Base-by-base conservation (phyloP, 2,113 vertebrate species). In the Bubo blakistoni region DNA sequence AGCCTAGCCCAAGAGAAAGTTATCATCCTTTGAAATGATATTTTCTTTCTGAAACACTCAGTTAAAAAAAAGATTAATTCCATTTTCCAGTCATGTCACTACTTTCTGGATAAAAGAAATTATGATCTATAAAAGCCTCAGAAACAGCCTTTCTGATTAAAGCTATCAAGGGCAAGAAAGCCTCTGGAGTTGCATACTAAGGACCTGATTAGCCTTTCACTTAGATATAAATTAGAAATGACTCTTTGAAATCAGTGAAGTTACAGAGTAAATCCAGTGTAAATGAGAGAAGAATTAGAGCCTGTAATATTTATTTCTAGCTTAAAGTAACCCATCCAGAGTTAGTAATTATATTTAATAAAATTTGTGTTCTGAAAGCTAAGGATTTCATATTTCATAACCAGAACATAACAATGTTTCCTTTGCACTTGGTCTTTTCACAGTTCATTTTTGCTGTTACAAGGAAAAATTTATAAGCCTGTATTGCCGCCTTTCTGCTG, bases 391-490 rank as follows among this genome's bases (percentile, higher is more conserved):
- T 97, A 95, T 97, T 97, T 96, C 97, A 88, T 94, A 95, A 95
- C 83, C 80, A 96, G 86, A 96, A 94, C 86, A 90, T 98, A 98
- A 98, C 94, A 82, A 67, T 94, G 84, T 97, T 97, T 92, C 67
- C 92, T 98, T 96, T 98, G 97, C 98, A 90, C 87, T 98, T 94
- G 97, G 97, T 97, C 86, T 96, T 97, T 97, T 97, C 97, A 93
- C 98, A 99, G 99, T 99, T 97, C 99, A 99, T 98, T 99, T 99
- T 98, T 99, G 98, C 98, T 98, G 98, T 93, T 99, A 99, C 98
- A 99, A 99, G 84, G 99, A 99, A 97, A 99, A 98, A 98, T 99
- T 99, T 98, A 99, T 99, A 98, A 98, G 98, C 94, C 98, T 99
- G 89, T 99, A 99, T 98, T 99, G 99, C 96, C 99, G 99, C 81